A percentile compares a stretch with the other conserved stretches of the same genome.
Conservation (phyloP, 2,797 vertebrate species). For the Catharus ustulatus region DNA sequence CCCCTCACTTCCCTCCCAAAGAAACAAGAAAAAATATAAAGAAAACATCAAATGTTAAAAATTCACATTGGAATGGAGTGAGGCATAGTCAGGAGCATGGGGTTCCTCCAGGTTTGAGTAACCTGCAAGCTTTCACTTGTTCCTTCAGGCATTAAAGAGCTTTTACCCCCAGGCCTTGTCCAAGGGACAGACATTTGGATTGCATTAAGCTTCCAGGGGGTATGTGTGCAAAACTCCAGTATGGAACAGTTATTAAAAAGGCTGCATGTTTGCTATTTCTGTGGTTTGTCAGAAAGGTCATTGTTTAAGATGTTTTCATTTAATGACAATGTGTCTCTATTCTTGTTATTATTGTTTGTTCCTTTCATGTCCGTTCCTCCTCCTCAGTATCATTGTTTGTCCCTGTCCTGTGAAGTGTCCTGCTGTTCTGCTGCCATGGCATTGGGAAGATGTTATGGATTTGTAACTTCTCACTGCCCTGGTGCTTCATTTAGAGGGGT, state of each 20-base stretch:
- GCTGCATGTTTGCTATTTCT: conserved; percentile 21
- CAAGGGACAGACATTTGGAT: neutral
- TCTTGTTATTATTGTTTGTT: neutral
- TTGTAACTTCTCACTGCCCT: neutral
- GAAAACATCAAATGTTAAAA: neutral
- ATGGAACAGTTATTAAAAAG: conserved; percentile 8
- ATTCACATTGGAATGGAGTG: neutral
- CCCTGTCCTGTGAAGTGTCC: neutral
- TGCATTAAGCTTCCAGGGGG: conserved; percentile 25
- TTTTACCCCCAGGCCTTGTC: neutral
- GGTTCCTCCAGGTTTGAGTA: neutral
- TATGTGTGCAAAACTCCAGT: neutral
- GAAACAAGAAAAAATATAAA: neutral
- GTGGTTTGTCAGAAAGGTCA: conserved; percentile 58
- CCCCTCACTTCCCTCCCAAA: neutral
- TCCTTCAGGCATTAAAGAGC: neutral
- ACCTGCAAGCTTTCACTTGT: conserved; percentile 5
- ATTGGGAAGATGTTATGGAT: neutral
- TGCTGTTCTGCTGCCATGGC: neutral
- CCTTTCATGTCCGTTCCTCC: neutral
- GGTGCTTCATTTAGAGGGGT: neutral
- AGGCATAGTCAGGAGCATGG: neutral
- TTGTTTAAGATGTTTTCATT: conserved; percentile 48
- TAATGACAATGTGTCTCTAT: conserved; percentile 9
- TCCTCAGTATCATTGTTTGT: neutral